Percentiles rank a stretch among this genome's conserved stretches.
Conservation (phyloP, 2,797 vertebrate species). For the Onychomys torridus region DNA sequence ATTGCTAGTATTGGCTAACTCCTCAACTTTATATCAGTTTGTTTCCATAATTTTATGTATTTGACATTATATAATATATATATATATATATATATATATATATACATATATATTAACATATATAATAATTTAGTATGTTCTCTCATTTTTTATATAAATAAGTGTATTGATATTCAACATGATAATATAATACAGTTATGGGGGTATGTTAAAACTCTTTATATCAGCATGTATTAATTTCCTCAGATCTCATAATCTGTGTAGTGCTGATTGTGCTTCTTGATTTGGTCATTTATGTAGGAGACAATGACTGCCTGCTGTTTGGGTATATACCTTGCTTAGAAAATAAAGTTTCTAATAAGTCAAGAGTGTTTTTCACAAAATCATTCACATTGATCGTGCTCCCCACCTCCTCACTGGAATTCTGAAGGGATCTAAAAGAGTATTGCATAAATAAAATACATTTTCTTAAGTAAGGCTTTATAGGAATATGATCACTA, state of each 20-base stretch:
- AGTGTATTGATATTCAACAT: fast-evolving
- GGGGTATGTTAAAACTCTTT: not conserved
- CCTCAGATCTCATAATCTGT: not conserved
- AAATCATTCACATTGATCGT: not conserved
- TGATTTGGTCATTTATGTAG: no score
- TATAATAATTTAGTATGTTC: not conserved
- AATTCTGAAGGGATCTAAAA: not conserved
- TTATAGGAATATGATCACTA: not conserved
- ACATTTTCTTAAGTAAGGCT: not conserved
- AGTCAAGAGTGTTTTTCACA: not conserved
- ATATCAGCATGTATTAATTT: not conserved
- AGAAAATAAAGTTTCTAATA: no score
- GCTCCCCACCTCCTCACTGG: not conserved
- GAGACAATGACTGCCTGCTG: no score
- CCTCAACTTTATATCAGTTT: not conserved
- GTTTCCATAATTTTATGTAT: not conserved
- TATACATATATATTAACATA: no score
- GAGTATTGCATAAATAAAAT: not conserved
- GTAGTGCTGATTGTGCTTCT: no score
- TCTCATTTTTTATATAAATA: not conserved
- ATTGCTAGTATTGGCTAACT: no score
- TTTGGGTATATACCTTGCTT: no score
- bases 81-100: no score
- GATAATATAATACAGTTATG: not conserved
- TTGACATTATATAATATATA: not conserved